These are phyloP conservation scores for Onychostoma macrolepis DNA, from an alignment of 2,113 vertebrate genomes.

Conservation along the genomic window DNA sequence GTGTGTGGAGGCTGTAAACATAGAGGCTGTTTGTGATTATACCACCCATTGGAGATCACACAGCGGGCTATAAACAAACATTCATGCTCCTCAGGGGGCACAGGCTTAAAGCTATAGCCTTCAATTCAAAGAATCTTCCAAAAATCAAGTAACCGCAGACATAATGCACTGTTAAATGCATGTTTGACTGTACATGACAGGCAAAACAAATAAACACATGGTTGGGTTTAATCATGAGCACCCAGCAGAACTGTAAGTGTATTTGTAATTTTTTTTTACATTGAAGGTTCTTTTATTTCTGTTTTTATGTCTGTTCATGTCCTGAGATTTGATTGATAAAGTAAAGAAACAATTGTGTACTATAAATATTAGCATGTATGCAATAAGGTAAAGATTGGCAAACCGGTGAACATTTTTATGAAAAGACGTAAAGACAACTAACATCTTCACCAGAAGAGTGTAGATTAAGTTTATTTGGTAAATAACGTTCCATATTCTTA, in stretches of 20 bases:
- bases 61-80: constrained; percentile 50
- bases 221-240: background rate
- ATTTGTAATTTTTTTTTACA: background rate
- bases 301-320: background rate
- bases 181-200: background rate
- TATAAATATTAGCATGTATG: background rate
- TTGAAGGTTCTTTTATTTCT: background rate
- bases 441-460: background rate
- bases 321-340: background rate
- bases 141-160: constrained; percentile 4
- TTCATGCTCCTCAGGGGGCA: constrained; percentile 40
- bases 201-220: background rate
- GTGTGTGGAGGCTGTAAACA: constrained; percentile 47
- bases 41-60: constrained; percentile 54
- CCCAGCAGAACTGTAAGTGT: background rate
- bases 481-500: background rate
- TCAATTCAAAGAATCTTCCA: background rate
- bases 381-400: background rate
- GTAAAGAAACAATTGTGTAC: background rate
- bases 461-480: constrained; percentile 35
- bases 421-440: background rate
- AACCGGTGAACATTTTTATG: background rate
- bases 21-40: constrained; percentile 67
- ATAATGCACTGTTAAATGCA: background rate
- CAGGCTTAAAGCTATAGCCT: background rate